These are phyloP conservation scores for Nothocercus julius DNA, from an alignment of 2,113 vertebrate genomes.

Conservation along the genomic window DNA sequence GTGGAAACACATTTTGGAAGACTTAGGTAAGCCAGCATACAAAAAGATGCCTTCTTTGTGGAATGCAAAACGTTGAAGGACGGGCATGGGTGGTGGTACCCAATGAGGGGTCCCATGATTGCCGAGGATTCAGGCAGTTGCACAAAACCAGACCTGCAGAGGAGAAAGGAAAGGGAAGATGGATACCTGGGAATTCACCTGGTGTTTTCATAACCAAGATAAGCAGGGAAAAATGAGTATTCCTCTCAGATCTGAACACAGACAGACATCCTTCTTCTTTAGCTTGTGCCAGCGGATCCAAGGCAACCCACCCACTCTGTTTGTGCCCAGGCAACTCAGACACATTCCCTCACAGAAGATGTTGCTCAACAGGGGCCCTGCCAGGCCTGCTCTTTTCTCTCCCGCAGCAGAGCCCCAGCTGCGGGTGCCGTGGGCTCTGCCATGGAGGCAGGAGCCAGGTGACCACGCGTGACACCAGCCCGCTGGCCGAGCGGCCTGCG, in stretches of 20 bases:
- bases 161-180: neutral
- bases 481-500: neutral
- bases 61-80: neutral
- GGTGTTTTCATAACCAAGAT: neutral
- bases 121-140: neutral
- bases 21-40: conserved; percentile 80
- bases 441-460: neutral
- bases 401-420: neutral
- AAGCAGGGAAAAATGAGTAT: neutral
- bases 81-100: neutral
- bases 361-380: neutral
- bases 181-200: neutral
- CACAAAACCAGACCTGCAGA: neutral
- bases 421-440: neutral
- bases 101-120: neutral
- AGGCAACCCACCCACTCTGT: neutral
- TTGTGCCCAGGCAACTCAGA: neutral
- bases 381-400: neutral
- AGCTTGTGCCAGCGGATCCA: neutral
- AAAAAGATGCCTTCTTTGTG: neutral
- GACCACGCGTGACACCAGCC: fast-evolving
- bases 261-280: neutral
- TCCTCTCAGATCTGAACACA: neutral
- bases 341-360: neutral
- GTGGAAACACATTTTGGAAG: conserved; percentile 90